Percentiles rank a stretch among this genome's conserved stretches.
These are phyloP conservation scores for Sisor rabdophorus DNA, from an alignment of 2,113 vertebrate species.

Conservation along the genomic window DNA sequence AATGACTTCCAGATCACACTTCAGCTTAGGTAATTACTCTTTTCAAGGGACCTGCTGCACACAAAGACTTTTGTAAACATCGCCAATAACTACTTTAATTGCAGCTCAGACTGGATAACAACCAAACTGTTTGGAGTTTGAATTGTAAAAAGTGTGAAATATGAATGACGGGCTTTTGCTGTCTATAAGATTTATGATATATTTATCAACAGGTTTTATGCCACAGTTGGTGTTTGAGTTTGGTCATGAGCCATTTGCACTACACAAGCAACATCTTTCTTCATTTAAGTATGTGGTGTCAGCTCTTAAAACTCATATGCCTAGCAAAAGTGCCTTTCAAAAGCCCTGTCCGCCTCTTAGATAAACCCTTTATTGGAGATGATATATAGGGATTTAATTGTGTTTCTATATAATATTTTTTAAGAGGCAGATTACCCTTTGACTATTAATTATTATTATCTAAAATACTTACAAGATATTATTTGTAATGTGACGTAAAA, in stretches of 20 bases:
- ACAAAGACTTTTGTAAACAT: conserved; percentile 65
- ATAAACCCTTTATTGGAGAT: conserved; percentile 57
- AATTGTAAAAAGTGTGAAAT: conserved; percentile 58
- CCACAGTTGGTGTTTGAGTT: conserved; percentile 59
- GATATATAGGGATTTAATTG: conserved; percentile 59
- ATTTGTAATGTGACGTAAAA: background rate
- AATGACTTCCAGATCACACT: conserved; percentile 64
- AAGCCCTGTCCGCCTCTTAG: conserved; percentile 53
- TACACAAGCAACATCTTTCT: conserved; percentile 65
- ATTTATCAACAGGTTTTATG: conserved; percentile 58
- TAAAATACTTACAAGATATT: background rate
- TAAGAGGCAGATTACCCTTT: conserved; percentile 25
- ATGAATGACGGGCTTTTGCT: conserved; percentile 47
- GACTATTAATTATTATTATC: background rate
- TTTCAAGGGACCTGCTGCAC: conserved; percentile 61
- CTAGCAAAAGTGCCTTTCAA: conserved; percentile 50
- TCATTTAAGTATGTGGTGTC: conserved; percentile 54
- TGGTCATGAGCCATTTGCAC: conserved; percentile 59
- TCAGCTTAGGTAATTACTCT: conserved; percentile 56
- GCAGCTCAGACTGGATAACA: conserved; percentile 58
- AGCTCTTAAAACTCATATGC: conserved; percentile 51
- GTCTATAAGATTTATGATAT: conserved; percentile 66
- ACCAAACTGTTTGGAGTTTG: conserved; percentile 57
- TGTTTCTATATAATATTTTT: conserved; percentile 43
- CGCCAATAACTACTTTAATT: conserved; percentile 66